These are phyloP conservation scores for Holocentrus rufus DNA, from an alignment of 2,797 vertebrate genomes.

Conservation along the genomic window DNA sequence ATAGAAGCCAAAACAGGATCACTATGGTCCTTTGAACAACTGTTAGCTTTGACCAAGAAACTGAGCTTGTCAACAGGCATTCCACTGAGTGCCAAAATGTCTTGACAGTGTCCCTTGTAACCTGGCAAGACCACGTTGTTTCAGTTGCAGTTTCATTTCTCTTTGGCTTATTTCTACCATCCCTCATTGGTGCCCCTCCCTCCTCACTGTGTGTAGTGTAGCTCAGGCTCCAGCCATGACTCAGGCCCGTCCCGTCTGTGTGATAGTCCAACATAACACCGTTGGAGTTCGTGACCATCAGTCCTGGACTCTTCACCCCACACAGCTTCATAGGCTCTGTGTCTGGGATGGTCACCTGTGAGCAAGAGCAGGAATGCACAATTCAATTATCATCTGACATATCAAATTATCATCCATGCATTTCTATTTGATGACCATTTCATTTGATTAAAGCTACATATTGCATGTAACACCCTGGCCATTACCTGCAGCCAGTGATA, in stretches of 20 bases:
- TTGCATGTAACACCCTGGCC: background rate
- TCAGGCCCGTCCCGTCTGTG: conserved; percentile 79
- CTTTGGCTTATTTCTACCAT: background rate
- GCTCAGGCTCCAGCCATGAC: conserved; percentile 89
- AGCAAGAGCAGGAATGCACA: too few species aligned
- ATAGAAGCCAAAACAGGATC: too few species aligned
- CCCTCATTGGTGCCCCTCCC: background rate
- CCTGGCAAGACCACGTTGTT: background rate
- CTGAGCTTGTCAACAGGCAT: background rate
- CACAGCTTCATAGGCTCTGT: conserved; percentile 78
- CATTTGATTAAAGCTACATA: too few species aligned
- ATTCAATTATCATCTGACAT: background rate
- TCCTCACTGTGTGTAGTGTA: conserved; percentile 84
- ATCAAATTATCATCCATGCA: background rate
- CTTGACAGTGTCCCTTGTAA: background rate
- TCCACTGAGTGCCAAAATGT: background rate
- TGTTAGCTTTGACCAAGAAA: background rate
- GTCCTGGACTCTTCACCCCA: conserved; percentile 84
- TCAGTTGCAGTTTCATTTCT: background rate
- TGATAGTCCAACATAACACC: conserved; percentile 85
- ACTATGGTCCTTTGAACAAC: background rate
- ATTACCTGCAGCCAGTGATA: conserved; percentile 82
- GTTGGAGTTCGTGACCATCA: conserved; percentile 80
- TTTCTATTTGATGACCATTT: background rate
- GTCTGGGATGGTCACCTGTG: conserved; percentile 71